Conservation (phyloP, 2,113 vertebrate genomes). For the Rallus limicola region DNA sequence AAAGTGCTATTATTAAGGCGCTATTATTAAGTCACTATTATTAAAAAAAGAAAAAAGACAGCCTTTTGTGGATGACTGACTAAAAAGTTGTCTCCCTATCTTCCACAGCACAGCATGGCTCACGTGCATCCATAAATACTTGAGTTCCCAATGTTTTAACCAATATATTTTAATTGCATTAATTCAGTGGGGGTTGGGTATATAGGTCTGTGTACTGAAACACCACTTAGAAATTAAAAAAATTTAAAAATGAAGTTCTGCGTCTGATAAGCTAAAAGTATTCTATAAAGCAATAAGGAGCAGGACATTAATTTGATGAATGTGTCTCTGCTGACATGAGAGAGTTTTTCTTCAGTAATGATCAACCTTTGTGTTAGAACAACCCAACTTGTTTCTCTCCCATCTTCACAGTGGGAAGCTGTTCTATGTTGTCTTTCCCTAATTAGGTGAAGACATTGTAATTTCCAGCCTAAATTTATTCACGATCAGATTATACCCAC, state of each 20-base stretch:
- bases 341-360: neutral
- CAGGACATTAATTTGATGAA: neutral
- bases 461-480: neutral
- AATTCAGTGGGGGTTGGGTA: neutral
- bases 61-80: neutral
- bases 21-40: neutral
- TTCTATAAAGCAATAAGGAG: neutral
- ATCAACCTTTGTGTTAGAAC: neutral
- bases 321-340: neutral
- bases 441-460: neutral
- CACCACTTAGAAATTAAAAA: neutral
- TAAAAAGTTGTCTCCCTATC: neutral
- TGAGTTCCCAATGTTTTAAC: neutral
- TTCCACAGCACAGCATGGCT: neutral
- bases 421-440: neutral
- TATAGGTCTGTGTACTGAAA: neutral
- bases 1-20: neutral
- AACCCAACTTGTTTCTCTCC: neutral
- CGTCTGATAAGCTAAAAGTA: neutral
- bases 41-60: neutral
- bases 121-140: neutral
- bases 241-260: neutral
- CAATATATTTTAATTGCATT: neutral
- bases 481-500: neutral
- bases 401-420: neutral